Conservation (phyloP, 2,888 invertebrate genomes). For the Pollenia labialis region DNA sequence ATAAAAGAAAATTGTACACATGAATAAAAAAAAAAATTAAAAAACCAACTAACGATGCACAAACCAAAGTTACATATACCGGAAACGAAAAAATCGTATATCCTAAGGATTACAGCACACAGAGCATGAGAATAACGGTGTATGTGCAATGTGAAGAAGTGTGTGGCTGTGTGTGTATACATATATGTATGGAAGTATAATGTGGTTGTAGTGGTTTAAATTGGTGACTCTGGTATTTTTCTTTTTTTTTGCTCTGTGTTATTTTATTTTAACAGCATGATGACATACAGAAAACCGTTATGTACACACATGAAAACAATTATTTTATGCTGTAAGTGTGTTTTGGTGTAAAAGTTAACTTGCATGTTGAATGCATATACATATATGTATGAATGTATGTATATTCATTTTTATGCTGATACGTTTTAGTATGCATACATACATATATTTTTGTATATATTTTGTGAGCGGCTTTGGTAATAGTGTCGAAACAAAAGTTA, state of each 20-base stretch:
- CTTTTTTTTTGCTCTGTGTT: not conserved
- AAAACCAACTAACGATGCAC: slow-evolving; percentile 50
- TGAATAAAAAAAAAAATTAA: slow-evolving; percentile 31
- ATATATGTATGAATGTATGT: not conserved
- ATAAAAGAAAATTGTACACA: slow-evolving; percentile 36
- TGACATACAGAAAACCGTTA: slow-evolving; percentile 59
- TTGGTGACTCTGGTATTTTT: slow-evolving; percentile 40
- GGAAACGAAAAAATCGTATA: slow-evolving; percentile 63
- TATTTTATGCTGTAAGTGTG: not conserved
- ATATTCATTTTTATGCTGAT: not conserved
- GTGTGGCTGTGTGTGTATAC: not conserved
- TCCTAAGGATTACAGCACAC: slow-evolving; percentile 50
- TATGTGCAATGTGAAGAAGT: slow-evolving; percentile 14
- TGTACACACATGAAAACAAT: slow-evolving; percentile 45
- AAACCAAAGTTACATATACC: slow-evolving; percentile 54
- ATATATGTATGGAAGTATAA: not conserved
- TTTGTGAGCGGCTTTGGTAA: slow-evolving; percentile 47
- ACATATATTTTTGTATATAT: not conserved
- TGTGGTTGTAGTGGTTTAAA: slow-evolving; percentile 35
- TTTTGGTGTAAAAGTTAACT: slow-evolving; percentile 12
- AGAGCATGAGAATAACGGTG: slow-evolving; percentile 1
- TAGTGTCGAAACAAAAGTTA: slow-evolving; percentile 69
- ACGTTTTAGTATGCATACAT: not conserved
- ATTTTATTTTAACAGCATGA: slow-evolving; percentile 56
- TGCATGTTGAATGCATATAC: slow-evolving; percentile 18